These are phyloP conservation scores for Myripristis jacobus DNA, from an alignment of 2,797 vertebrate species.

Conservation along the genomic window DNA sequence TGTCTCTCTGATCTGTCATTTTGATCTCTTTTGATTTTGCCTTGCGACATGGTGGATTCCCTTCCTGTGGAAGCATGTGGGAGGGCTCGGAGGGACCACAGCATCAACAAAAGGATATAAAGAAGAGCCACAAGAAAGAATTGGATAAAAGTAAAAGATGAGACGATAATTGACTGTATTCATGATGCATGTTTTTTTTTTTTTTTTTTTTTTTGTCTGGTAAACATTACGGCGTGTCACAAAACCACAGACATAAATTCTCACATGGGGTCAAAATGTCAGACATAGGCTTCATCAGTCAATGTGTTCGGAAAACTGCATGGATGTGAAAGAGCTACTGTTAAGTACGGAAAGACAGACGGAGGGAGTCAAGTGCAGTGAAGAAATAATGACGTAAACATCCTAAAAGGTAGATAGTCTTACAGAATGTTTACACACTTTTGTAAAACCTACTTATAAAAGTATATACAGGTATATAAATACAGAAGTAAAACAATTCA, in stretches of 20 bases:
- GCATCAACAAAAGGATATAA: conserved; percentile 56
- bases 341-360: neutral
- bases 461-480: neutral
- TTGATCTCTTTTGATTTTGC: conserved; percentile 71
- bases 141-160: conserved; percentile 51
- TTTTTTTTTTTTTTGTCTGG: too few relatives aligned
- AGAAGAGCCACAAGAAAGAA: conserved; percentile 58
- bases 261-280: conserved; percentile 51
- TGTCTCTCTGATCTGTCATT: conserved; percentile 68
- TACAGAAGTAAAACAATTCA: neutral
- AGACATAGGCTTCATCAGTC: conserved; percentile 27
- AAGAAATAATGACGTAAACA: neutral
- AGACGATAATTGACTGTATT: conserved; percentile 50
- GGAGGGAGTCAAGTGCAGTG: neutral
- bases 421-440: too few relatives aligned
- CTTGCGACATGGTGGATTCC: conserved; percentile 51
- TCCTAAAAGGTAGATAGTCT: neutral
- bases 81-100: conserved; percentile 50
- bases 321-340: neutral
- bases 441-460: too few relatives aligned
- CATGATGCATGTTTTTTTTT: conserved; percentile 51
- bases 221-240: conserved; percentile 49
- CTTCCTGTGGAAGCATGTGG: conserved; percentile 61
- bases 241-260: conserved; percentile 37
- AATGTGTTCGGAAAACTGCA: conserved; percentile 14